phyloP scores from a whole-genome alignment of 2,113 vertebrate genomes.

The Upupa epops region DNA sequence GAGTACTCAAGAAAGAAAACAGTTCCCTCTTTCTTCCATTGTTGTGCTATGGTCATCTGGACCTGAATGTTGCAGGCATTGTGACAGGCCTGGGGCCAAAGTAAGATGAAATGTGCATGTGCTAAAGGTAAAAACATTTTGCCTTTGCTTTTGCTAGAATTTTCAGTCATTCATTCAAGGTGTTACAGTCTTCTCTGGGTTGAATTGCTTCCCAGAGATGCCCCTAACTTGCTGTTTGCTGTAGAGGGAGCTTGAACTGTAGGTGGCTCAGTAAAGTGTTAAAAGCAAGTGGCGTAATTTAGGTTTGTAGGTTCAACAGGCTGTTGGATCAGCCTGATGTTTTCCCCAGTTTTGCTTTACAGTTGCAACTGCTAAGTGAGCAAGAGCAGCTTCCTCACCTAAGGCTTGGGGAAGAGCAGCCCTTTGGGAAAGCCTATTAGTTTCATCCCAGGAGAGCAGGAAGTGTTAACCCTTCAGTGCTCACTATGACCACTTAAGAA shows the following conservation, averaged over 20 bases:
- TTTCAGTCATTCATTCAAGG: neutral
- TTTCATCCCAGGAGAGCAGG: neutral
- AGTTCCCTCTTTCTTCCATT: neutral
- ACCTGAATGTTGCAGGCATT: neutral
- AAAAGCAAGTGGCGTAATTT: neutral
- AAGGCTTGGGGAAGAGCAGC: neutral
- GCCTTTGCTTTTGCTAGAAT: neutral
- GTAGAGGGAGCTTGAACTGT: neutral
- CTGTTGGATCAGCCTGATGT: neutral
- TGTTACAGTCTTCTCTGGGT: neutral
- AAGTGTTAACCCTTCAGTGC: conserved; percentile 21
- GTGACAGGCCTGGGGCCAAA: neutral
- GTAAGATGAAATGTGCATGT: too few species aligned
- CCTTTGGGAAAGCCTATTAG: neutral
- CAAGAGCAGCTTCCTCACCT: neutral
- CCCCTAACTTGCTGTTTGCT: neutral
- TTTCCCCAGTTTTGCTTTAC: neutral
- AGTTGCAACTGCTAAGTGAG: neutral
- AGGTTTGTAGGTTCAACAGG: neutral
- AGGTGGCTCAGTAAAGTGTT: neutral
- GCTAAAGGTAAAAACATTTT: neutral
- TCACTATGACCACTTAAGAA: neutral
- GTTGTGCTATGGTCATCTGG: neutral
- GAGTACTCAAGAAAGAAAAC: neutral
- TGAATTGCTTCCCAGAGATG: neutral